Evolutionary conservation across 2,888 invertebrate species (phyloP).

Genomic region (Halocaridina rubra): DNA sequence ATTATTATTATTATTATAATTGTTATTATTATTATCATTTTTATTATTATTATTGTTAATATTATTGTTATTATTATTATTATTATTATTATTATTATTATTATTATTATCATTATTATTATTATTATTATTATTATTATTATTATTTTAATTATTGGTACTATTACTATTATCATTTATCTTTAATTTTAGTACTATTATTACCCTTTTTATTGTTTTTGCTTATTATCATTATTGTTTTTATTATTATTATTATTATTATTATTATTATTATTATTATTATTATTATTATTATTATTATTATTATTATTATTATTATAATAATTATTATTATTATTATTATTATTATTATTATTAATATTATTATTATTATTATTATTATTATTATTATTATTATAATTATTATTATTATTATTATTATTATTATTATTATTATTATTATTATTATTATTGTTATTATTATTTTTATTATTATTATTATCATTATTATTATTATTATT

Average conservation of each 20-base stretch:
- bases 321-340: neutral
- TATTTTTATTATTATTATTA: neutral
- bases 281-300: neutral
- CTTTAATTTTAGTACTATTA: neutral
- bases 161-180: neutral
- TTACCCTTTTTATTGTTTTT: too few relatives aligned
- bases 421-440: neutral
- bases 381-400: neutral
- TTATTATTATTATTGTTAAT: neutral
- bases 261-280: neutral
- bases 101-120: neutral
- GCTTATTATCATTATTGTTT: neutral
- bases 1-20: neutral
- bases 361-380: neutral
- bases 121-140: neutral
- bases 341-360: neutral
- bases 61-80: neutral
- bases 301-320: neutral
- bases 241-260: neutral
- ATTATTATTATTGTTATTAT: neutral
- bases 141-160: neutral
- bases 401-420: neutral
- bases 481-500: neutral
- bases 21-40: neutral
- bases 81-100: neutral